Conservation (phyloP, 2,797 vertebrate genomes). For the Ctenochaetus hawaiiensis region DNA sequence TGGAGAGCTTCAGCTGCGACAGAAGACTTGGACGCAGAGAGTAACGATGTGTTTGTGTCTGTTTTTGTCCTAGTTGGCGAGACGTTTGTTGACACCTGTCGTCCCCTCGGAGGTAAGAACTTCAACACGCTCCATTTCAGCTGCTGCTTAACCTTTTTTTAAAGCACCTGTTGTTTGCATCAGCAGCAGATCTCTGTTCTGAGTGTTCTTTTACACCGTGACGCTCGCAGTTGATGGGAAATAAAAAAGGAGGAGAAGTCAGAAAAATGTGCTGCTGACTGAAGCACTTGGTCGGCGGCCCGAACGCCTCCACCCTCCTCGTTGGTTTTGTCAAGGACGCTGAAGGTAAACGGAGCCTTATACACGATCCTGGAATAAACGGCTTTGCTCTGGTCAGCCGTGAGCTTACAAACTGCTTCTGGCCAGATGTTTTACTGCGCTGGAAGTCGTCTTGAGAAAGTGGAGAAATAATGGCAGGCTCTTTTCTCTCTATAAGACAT, state of each 20-base stretch:
- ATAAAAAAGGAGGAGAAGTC: conserved; percentile 7
- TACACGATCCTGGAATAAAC: conserved; percentile 46
- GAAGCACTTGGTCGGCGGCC: conserved; percentile 41
- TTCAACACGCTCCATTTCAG: conserved; percentile 33
- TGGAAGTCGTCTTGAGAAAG: conserved; percentile 40
- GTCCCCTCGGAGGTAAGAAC: conserved; percentile 61
- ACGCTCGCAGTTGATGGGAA: conserved; percentile 41
- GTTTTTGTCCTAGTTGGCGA: conserved; percentile 60
- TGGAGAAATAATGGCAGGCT: conserved; percentile 29
- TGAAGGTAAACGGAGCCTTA: conserved; percentile 38
- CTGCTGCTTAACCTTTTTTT: conserved; percentile 30
- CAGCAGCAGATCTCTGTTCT: conserved; percentile 18
- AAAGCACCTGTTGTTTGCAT: conserved; percentile 61
- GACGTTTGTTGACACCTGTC: conserved; percentile 25
- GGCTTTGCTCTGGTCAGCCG: conserved; percentile 42
- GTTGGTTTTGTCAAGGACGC: conserved; percentile 49
- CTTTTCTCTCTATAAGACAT: neutral
- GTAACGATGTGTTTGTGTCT: conserved; percentile 52
- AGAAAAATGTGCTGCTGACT: conserved; percentile 39
- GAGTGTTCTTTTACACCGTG: conserved; percentile 41
- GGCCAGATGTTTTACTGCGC: conserved; percentile 48
- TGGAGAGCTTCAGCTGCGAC: neutral
- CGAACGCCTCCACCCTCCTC: conserved; percentile 33
- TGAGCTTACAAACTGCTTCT: conserved; percentile 40
- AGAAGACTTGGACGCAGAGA: conserved; percentile 17